Evolutionary conservation across 2,113 vertebrate genomes (phyloP), one percentile per base, ranked within the genome.

Genomic region (Neodon shergylaensis): DNA sequence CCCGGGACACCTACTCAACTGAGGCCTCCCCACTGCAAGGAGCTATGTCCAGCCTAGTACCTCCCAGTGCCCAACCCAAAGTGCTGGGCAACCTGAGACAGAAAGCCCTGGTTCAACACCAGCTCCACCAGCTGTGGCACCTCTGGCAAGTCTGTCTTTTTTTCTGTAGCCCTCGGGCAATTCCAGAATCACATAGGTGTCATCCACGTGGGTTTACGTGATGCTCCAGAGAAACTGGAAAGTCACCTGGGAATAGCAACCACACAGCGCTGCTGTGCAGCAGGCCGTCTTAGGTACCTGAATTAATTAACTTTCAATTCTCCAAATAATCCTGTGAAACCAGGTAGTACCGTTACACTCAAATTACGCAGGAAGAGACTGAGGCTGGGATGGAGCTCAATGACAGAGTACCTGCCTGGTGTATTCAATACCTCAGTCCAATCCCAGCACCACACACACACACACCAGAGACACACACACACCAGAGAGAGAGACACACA

Each of bases 71-170:
- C 52, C 7, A 81, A 36, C 58, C 68, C 58, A 65, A 68, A 22
- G 19, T 82, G 24, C 90, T 28, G 42, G 39, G 52, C 63, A 63
- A 88, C 28, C 52, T 13, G 61, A 83, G 36, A 52, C n/a, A 76
- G 74, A 95, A 92, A 96, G 74, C 47, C 31, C 63, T 42, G 44
- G 68, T 66, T 88, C 49, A 10, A 77, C 1, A 3, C 65, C 42
- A 63, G 66, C 49, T 78, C 36, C 28, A 14, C 68, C 58, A 78
- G 31, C 66, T 73, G 21, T 73, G 65, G 81, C 84, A 92, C 94
- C 81, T 95, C 91, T 70, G 47, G 52, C n/a, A 78, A 96, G 90
- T 89, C 93, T 47, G 33, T 63, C 72, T 68, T 49, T 44, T n/a
- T 39, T n/a, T 42, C 54, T 77, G 54, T 63, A n/a, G 70, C 22